Percentiles rank a stretch among this genome's conserved stretches.
phyloP scores from a whole-genome alignment of 2,888 invertebrate genomes.

The Bellardia pandia region DNA sequence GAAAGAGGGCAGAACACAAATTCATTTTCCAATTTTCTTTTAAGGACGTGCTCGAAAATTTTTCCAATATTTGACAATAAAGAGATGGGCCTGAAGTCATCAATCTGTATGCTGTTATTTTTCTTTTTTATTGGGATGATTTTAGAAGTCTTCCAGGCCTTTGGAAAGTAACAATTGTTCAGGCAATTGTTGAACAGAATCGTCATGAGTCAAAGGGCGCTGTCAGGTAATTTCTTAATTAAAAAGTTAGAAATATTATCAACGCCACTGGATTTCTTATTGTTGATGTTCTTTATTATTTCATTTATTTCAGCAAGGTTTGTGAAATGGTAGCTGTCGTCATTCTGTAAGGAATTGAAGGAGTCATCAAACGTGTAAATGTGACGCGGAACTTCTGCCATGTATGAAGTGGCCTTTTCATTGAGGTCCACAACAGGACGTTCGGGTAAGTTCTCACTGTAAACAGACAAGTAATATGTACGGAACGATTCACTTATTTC shows the following conservation, averaged over 20 bases:
- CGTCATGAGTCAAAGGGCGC: not conserved
- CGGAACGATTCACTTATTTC: no score
- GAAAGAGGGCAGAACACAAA: not conserved
- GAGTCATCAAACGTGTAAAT: conserved; percentile 39
- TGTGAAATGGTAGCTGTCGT: conserved; percentile 24
- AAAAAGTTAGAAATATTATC: not conserved
- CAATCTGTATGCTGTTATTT: no score
- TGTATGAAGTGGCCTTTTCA: not conserved
- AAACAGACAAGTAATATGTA: no score
- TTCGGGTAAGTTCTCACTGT: no score
- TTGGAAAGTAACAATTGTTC: not conserved
- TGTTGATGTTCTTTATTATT: conserved; percentile 7
- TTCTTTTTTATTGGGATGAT: conserved; percentile 2
- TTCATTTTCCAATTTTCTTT: no score
- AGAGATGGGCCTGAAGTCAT: no score
- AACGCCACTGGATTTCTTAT: conserved; percentile 20
- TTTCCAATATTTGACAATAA: no score
- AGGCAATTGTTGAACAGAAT: no score
- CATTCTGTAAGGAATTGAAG: conserved; percentile 5
- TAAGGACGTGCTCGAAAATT: no score
- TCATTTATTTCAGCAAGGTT: not conserved
- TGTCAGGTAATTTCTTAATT: conserved; percentile 7
- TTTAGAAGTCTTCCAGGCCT: not conserved
- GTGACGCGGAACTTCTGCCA: not conserved
- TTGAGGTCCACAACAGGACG: not conserved